Percentiles rank a stretch among this genome's conserved stretches.
Conservation (phyloP, 2,113 vertebrate genomes). For the Bos indicus region DNA sequence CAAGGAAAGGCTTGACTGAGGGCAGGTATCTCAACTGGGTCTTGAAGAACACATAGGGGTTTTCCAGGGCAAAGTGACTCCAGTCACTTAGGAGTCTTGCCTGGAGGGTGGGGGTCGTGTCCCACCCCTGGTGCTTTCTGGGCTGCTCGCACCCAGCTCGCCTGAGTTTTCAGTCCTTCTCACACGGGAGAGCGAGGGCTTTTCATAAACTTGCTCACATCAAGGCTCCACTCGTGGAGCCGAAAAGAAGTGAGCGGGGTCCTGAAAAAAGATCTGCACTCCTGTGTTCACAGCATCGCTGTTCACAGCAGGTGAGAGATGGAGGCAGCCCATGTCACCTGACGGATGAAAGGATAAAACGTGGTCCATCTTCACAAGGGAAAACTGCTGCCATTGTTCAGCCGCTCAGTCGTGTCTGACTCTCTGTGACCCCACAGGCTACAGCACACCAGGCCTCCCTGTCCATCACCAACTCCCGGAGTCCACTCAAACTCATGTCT, state of each 20-base stretch:
- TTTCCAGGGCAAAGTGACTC: neutral
- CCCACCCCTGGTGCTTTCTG: neutral
- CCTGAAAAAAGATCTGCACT: fast-evolving
- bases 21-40: neutral
- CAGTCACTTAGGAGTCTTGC: fast-evolving
- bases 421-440: neutral
- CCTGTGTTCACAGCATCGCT: fast-evolving
- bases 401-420: fast-evolving
- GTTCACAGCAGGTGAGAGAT: neutral
- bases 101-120: fast-evolving
- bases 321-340: fast-evolving
- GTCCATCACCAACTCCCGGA: neutral
- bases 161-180: neutral
- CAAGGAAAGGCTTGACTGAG: neutral
- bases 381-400: neutral
- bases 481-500: neutral
- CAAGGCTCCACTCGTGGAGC: neutral
- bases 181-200: neutral
- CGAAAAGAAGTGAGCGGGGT: fast-evolving
- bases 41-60: neutral
- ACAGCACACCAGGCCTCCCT: neutral
- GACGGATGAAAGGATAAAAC: neutral
- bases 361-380: neutral
- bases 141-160: fast-evolving
- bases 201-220: neutral